Evolutionary conservation across 1,140 invertebrate genomes (phyloP), one percentile per base, ranked within the genome.

Genomic region (Meloidogyne hapla): DNA sequence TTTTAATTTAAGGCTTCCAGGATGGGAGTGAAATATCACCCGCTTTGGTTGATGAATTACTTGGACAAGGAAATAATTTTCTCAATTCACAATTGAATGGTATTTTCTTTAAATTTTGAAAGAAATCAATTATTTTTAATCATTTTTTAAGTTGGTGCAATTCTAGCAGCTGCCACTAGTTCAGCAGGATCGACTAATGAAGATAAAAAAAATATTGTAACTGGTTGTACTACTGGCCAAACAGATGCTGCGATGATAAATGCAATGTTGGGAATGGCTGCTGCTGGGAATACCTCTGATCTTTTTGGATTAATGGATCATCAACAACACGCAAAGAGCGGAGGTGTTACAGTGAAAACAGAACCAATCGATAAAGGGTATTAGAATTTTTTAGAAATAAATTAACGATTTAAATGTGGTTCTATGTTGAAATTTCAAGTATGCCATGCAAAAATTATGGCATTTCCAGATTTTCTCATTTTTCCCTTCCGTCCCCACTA

Each of bases 11-110:
- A 71, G 26, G 65, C n/a, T 66, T 28, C 15, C 26, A 66, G 25
- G 38, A 66, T 33, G 65, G 65, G 9, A 4, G 23, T 25, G 40
- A 33, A 75, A 26, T 56, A 10, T 23, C 23, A 23, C 21, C 23
- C 9, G 63, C 74, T 21, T 26, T 68, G 25, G 67, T 75, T 28
- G 63, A 75, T 65, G 67, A 75, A 56, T 13, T 70, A 45, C 12
- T 75, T 28, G 70, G 70, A 13, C 70, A 73, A 73, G 48, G 48
- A 21, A 2, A 56, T n/a, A 56, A n/a, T 56, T 56, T 56, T n/a
- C n/a, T 56, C n/a, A 56, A 56, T 56, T 18, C n/a, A 21, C 48
- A 56, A 56, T 21, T 56, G 6, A 56, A 56, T 56, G 48, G 48
- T 56, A 56, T 56, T 13, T 56, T 56, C 18, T 56, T 15, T n/a